These are phyloP conservation scores for Alligator mississippiensis DNA, from an alignment of 2,113 vertebrate species.

Conservation along the genomic window DNA sequence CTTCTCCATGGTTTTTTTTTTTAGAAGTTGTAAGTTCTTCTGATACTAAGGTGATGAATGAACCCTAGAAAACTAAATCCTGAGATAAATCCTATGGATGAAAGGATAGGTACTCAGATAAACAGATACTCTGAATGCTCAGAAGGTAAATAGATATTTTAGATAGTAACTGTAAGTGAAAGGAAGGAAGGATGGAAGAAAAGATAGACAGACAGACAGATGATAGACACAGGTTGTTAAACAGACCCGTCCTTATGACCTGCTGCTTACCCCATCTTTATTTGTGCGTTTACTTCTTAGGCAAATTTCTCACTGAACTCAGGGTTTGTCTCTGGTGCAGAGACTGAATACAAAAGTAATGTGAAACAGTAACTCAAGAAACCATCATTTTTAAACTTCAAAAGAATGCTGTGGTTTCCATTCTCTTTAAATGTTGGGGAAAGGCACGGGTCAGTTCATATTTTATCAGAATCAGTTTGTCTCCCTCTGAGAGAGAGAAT, in stretches of 20 bases:
- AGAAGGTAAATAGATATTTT: slow-evolving; percentile 54
- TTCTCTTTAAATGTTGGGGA: background rate
- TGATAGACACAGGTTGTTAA: slow-evolving; percentile 21
- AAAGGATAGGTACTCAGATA: slow-evolving; percentile 71
- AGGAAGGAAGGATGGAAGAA: slow-evolving; percentile 55
- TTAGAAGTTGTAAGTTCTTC: slow-evolving; percentile 49
- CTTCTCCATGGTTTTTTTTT: slow-evolving; percentile 37
- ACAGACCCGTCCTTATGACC: slow-evolving; percentile 48
- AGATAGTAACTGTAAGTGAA: slow-evolving; percentile 49
- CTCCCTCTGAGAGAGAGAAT: background rate
- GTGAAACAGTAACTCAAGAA: slow-evolving; percentile 9
- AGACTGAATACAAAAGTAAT: background rate
- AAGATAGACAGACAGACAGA: slow-evolving; percentile 67
- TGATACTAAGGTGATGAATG: slow-evolving; percentile 58
- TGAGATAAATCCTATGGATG: slow-evolving; percentile 64
- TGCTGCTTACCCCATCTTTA: slow-evolving; percentile 22
- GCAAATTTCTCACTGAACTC: background rate
- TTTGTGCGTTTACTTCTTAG: slow-evolving; percentile 33
- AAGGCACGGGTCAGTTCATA: background rate
- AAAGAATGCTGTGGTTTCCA: background rate
- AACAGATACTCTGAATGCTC: slow-evolving; percentile 73
- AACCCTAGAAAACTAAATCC: slow-evolving; percentile 63
- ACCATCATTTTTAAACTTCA: background rate
- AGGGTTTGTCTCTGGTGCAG: background rate
- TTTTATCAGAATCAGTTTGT: background rate